Evolutionary conservation across 2,113 vertebrate species (phyloP), one percentile per base, ranked within the genome.

Genomic region (Salvelinus fontinalis): DNA sequence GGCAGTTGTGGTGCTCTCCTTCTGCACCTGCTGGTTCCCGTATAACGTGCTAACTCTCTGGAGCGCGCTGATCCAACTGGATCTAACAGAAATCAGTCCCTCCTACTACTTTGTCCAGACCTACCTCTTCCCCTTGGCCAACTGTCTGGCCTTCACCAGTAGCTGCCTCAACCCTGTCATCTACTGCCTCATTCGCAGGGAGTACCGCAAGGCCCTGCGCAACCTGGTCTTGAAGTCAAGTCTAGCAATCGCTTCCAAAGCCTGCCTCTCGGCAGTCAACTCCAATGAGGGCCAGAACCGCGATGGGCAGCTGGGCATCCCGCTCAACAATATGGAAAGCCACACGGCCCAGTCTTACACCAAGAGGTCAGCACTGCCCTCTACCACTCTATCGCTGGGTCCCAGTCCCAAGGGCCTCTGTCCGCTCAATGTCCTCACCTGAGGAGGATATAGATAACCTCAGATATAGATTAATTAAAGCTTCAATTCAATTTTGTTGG

Each of bases 121-220:
- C 0, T 94, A 92, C 79, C 87, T 92, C n/a, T 94, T 92, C 83
- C 93, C 93, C 4, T 67, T 94, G 57, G 91, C 93, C 18, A 87
- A 91, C 78, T 94, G 93, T 82, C 81, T 95, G 76, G 94, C 94
- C 0, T 93, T 93, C 76, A 83, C 86, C 77, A 94, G 93, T 82
- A 93, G 92, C 75, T 94, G 94, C 86, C 89, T 94, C 64, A 94
- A 95, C 86, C 93, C 94, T 0, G 81, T 94, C 71, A 90, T 94
- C 79, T 95, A 95, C 85, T 94, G 94, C 86, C 84, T 94, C 44
- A 88, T 93, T 49, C 87, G 90, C 9, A 90, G 90, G 64, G 94
- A 94, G 24, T 94, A 92, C 71, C 88, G 89, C 0, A 49, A 72
- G 4, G 90, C 83, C 4, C 86, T 94, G 1, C 82, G 59, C 22